Percentiles rank a stretch among this genome's conserved stretches.
Evolutionary conservation across 1,140 invertebrate species (phyloP).

Genomic region (Apis dorsata): DNA sequence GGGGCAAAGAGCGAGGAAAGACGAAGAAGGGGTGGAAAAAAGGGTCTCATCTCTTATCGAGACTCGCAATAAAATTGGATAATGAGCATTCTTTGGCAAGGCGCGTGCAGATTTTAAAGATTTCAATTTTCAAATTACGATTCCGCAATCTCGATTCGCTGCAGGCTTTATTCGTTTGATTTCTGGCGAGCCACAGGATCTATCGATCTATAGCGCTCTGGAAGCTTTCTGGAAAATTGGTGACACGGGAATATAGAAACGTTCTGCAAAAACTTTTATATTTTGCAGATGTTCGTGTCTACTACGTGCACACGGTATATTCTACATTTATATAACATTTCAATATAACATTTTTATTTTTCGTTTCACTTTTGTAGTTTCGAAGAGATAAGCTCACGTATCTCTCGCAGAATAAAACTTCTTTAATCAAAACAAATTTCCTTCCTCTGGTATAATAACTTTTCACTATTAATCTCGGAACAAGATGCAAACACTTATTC

Average conservation of each 20-base stretch:
- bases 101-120: conserved; percentile 33
- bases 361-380: too few relatives aligned
- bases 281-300: not conserved
- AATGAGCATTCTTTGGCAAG: conserved; percentile 53
- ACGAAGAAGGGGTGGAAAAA: not conserved
- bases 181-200: not conserved
- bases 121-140: conserved; percentile 45
- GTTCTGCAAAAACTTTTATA: not conserved
- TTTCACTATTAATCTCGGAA: too few relatives aligned
- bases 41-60: not conserved
- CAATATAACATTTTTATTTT: too few relatives aligned
- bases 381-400: too few relatives aligned
- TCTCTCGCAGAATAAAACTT: too few relatives aligned
- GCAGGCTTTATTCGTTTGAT: conserved; percentile 13
- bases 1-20: not conserved
- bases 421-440: too few relatives aligned
- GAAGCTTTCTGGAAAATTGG: conserved; percentile 26
- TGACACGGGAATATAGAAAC: too few relatives aligned
- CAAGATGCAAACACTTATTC: too few relatives aligned
- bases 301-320: too few relatives aligned
- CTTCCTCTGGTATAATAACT: too few relatives aligned
- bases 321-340: too few relatives aligned
- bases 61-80: conserved; percentile 48
- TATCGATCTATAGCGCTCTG: conserved; percentile 20
- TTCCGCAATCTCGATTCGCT: conserved; percentile 1